Percentiles rank a stretch among this genome's conserved stretches.
Evolutionary conservation across 2,888 invertebrate species (phyloP).

Genomic region (Bombylius major): DNA sequence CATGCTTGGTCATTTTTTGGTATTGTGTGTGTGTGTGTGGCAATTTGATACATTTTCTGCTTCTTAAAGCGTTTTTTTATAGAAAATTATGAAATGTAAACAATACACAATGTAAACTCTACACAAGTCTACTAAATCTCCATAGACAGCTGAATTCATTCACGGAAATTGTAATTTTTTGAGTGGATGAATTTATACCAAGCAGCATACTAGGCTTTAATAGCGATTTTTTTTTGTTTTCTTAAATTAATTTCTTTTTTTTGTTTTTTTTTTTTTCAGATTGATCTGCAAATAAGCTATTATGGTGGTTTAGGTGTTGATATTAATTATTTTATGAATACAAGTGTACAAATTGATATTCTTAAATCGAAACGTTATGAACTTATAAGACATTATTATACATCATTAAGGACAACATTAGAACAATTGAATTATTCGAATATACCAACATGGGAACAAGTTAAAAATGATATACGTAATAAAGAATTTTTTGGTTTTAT

Average conservation of each 20-base stretch:
- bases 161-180: too few relatives aligned
- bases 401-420: slow-evolving; percentile 15
- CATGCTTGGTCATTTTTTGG: too few relatives aligned
- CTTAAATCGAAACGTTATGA: slow-evolving; percentile 11
- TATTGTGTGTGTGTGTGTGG: too few relatives aligned
- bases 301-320: slow-evolving; percentile 16
- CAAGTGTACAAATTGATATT: slow-evolving; percentile 12
- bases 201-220: too few relatives aligned
- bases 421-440: slow-evolving; percentile 11
- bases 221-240: background rate
- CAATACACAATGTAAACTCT: too few relatives aligned
- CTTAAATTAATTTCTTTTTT: background rate
- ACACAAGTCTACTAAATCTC: too few relatives aligned
- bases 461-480: slow-evolving; percentile 12
- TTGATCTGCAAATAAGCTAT: slow-evolving; percentile 15
- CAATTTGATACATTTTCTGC: too few relatives aligned
- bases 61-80: too few relatives aligned
- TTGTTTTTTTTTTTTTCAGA: slow-evolving; percentile 6
- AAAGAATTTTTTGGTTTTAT: slow-evolving; percentile 17
- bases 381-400: slow-evolving; percentile 11
- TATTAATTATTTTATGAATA: slow-evolving; percentile 16
- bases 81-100: too few relatives aligned
- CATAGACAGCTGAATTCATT: too few relatives aligned
- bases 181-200: too few relatives aligned
- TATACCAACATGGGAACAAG: slow-evolving; percentile 13